Evolutionary conservation across 1,140 invertebrate genomes (phyloP).

Genomic region (Panonychus citri): DNA sequence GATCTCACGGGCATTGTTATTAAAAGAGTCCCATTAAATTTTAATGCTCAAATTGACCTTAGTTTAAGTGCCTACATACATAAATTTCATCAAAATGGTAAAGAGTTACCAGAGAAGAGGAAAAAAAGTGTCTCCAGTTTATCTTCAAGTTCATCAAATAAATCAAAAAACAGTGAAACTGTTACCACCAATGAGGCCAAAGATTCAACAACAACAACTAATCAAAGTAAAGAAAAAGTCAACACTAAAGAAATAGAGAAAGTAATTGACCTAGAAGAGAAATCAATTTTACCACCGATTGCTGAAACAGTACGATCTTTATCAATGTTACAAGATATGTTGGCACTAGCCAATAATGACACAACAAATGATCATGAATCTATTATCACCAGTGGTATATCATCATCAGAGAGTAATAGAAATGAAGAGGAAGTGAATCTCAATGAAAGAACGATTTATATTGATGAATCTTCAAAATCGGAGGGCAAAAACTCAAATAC

Average conservation of each 20-base stretch:
- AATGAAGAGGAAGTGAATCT: background rate
- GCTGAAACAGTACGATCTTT: slow-evolving; percentile 4
- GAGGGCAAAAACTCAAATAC: background rate
- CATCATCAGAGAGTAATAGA: background rate
- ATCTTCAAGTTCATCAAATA: too few species aligned
- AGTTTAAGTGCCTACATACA: slow-evolving; percentile 9
- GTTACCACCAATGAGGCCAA: background rate
- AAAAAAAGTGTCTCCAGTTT: background rate
- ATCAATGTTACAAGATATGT: slow-evolving; percentile 5
- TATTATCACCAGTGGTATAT: too few species aligned
- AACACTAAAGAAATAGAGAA: background rate
- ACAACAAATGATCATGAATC: too few species aligned
- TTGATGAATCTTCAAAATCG: background rate
- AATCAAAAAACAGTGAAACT: too few species aligned
- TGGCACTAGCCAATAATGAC: background rate
- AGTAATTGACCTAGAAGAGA: background rate
- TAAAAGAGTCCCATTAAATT: slow-evolving; percentile 1
- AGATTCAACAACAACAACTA: background rate
- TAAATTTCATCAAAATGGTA: slow-evolving; percentile 4
- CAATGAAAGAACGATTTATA: background rate
- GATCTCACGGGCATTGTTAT: background rate
- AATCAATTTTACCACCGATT: background rate
- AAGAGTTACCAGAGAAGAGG: slow-evolving; percentile 1
- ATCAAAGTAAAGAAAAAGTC: background rate
- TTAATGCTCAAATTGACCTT: slow-evolving; percentile 9